These are phyloP conservation scores for Campoletis sonorensis DNA, from an alignment of 1,140 invertebrate genomes.

Conservation along the genomic window DNA sequence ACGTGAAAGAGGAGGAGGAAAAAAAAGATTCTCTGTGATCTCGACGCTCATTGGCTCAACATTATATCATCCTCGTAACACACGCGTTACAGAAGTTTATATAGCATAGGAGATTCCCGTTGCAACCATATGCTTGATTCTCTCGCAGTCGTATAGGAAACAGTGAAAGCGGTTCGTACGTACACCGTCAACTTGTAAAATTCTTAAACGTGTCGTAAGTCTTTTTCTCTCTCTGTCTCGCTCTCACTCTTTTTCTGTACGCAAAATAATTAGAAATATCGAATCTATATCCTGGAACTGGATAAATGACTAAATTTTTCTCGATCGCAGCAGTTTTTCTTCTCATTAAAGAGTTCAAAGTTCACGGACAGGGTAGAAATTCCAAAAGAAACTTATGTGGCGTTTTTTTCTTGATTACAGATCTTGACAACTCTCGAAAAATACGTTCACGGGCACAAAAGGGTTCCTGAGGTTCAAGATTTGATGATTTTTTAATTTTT, in stretches of 20 bases:
- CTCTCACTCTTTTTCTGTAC: not conserved
- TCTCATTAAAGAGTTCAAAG: too few species aligned
- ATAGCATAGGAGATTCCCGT: not conserved
- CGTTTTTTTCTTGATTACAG: too few species aligned
- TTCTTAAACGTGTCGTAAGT: conserved; percentile 49
- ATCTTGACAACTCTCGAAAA: too few species aligned
- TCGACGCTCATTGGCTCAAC: conserved; percentile 47
- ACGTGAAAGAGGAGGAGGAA: conserved; percentile 43
- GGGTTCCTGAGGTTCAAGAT: too few species aligned
- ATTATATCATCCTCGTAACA: conserved; percentile 62
- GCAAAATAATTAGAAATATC: not conserved
- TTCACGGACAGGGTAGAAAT: too few species aligned
- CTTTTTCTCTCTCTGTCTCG: not conserved
- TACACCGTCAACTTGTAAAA: conserved; percentile 45
- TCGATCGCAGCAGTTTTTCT: too few species aligned
- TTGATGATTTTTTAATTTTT: too few species aligned
- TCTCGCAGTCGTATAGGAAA: conserved; percentile 27
- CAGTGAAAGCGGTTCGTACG: conserved; percentile 68
- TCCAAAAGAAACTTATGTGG: too few species aligned
- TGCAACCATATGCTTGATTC: conserved; percentile 65
- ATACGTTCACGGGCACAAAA: too few species aligned
- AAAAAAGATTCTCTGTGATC: conserved; percentile 28
- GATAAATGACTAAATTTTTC: too few species aligned
- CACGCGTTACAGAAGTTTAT: not conserved
- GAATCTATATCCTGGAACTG: not conserved